Evolutionary conservation across 2,888 invertebrate genomes (phyloP).

Genomic region (Thymelicus sylvestris): DNA sequence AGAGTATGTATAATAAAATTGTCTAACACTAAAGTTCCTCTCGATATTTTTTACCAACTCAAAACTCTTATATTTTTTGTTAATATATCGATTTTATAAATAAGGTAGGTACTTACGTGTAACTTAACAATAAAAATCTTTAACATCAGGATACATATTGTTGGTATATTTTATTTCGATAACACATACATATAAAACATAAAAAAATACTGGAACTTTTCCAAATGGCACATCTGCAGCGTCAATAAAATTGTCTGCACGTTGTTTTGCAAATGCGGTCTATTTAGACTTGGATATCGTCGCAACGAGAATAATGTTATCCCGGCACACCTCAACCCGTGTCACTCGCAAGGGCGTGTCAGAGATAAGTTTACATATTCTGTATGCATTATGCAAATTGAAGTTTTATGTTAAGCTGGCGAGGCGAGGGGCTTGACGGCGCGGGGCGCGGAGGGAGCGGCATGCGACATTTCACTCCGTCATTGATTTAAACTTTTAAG

Average conservation of each 20-base stretch:
- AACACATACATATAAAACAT: no score
- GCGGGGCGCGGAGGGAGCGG: constrained; percentile 46
- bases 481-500: constrained; percentile 44
- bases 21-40: no score
- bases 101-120: no score
- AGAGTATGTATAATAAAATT: no score
- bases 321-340: constrained; percentile 78
- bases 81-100: no score
- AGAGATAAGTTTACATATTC: constrained; percentile 82
- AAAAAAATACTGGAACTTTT: neutral
- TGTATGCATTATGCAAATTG: constrained; percentile 83
- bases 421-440: constrained; percentile 44
- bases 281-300: constrained; percentile 79
- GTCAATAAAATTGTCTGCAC: constrained; percentile 64
- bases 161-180: no score
- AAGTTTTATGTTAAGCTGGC: constrained; percentile 80
- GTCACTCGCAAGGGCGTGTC: constrained; percentile 81
- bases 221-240: constrained; percentile 48
- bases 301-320: constrained; percentile 79
- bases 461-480: constrained; percentile 59
- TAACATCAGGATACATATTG: no score
- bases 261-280: constrained; percentile 74
- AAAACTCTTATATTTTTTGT: no score
- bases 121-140: no score
- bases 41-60: no score